Percentiles rank a stretch among this genome's conserved stretches.
Conservation (phyloP, 2,113 vertebrate genomes). For the Cichladusa arquata region DNA sequence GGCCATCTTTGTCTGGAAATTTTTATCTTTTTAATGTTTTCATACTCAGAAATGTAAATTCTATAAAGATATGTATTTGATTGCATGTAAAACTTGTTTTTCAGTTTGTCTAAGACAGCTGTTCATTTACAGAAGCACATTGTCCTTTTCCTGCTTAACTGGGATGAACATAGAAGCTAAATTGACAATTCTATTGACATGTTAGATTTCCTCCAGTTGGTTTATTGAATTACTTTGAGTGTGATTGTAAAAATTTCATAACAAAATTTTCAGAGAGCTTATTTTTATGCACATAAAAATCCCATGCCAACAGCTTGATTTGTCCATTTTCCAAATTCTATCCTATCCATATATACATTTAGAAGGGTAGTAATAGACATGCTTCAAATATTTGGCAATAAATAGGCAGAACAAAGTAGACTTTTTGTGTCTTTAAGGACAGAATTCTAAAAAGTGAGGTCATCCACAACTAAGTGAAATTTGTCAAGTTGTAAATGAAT, state of each 20-base stretch:
- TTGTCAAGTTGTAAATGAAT: not conserved
- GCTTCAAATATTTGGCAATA: not conserved
- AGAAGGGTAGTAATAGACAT: not conserved
- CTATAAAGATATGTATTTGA: not conserved
- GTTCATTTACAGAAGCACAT: not conserved
- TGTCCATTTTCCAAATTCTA: not conserved
- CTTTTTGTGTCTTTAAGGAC: not conserved
- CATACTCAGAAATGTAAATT: not conserved
- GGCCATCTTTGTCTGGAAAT: not conserved
- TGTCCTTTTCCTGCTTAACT: not conserved
- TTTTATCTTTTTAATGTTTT: not conserved
- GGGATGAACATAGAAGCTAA: not conserved
- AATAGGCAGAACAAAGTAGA: not conserved
- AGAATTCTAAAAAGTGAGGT: not conserved
- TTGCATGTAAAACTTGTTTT: not conserved
- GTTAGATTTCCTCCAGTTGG: not conserved
- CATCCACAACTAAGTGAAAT: not conserved
- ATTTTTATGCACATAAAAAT: not conserved
- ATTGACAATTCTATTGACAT: not conserved
- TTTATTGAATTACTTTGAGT: not conserved
- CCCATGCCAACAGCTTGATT: not conserved
- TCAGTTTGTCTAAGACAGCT: not conserved
- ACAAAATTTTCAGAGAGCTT: not conserved
- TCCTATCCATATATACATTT: not conserved
- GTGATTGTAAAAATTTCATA: not conserved